Evolutionary conservation across 2,113 vertebrate species (phyloP).

Genomic region (Myrmecophaga tridactyla): DNA sequence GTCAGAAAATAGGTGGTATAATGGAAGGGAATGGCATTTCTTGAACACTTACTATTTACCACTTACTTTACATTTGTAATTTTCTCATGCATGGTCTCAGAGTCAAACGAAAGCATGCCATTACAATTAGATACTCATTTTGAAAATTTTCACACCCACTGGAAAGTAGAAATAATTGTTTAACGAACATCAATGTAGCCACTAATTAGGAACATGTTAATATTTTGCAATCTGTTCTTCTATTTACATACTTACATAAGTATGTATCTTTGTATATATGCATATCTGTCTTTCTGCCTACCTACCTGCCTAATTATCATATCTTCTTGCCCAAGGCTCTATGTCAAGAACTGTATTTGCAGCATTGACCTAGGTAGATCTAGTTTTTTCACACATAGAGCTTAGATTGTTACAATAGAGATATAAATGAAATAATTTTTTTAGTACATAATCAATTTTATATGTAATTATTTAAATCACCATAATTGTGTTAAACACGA

Average conservation of each 20-base stretch:
- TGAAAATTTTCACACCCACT: neutral
- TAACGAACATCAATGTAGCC: neutral
- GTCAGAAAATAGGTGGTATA: neutral
- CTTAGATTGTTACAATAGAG: neutral
- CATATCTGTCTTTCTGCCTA: neutral
- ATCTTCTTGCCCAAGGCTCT: neutral
- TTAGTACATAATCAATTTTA: neutral
- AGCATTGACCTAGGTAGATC: neutral
- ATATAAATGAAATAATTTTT: neutral
- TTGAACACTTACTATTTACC: neutral
- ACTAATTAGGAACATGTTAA: neutral
- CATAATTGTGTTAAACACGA: neutral
- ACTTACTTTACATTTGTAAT: neutral
- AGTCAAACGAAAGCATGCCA: neutral
- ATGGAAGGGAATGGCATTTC: neutral
- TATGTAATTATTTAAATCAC: neutral
- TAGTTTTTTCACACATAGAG: neutral
- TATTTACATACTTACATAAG: neutral
- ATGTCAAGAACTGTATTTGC: neutral
- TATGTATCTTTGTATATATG: too few relatives aligned
- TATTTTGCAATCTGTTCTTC: neutral
- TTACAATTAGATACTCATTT: neutral
- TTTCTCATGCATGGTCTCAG: neutral
- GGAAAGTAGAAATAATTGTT: neutral
- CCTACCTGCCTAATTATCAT: neutral